phyloP scores from a whole-genome alignment of 2,888 invertebrate genomes.

The Stictocephala bisonia region DNA sequence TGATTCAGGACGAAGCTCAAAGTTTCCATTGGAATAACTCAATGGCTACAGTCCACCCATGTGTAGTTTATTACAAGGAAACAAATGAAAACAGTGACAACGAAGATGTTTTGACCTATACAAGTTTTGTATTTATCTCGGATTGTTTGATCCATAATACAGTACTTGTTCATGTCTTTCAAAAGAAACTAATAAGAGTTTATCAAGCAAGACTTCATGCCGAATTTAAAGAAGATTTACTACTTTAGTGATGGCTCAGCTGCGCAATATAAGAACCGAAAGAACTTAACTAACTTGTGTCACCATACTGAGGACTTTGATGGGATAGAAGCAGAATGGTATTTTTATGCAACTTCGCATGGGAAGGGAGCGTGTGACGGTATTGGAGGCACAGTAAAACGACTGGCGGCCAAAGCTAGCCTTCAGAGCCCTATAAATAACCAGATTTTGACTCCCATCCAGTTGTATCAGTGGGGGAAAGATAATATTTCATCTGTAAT shows the following conservation, averaged over 20 bases:
- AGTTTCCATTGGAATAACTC: neutral
- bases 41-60: conserved; percentile 24
- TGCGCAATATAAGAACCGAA: conserved; percentile 58
- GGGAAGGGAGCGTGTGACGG: conserved; percentile 51
- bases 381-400: conserved; percentile 52
- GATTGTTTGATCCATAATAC: conserved; percentile 16
- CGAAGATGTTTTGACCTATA: neutral
- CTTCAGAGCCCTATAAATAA: conserved; percentile 22
- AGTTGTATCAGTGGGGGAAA: conserved; percentile 21
- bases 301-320: conserved; percentile 48
- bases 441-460: conserved; percentile 12
- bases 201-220: neutral
- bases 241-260: conserved; percentile 58
- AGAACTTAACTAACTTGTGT: conserved; percentile 57
- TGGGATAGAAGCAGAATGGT: conserved; percentile 47
- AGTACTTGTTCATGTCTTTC: neutral
- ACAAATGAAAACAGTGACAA: neutral
- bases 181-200: neutral
- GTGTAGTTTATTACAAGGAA: conserved; percentile 12
- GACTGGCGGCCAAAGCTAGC: conserved; percentile 51
- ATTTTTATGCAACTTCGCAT: conserved; percentile 50
- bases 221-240: too few relatives aligned
- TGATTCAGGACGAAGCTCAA: conserved; percentile 32
- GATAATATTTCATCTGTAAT: neutral
- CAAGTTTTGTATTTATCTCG: neutral